These are phyloP conservation scores for Misgurnus anguillicaudatus DNA, from an alignment of 2,113 vertebrate genomes.

Conservation along the genomic window DNA sequence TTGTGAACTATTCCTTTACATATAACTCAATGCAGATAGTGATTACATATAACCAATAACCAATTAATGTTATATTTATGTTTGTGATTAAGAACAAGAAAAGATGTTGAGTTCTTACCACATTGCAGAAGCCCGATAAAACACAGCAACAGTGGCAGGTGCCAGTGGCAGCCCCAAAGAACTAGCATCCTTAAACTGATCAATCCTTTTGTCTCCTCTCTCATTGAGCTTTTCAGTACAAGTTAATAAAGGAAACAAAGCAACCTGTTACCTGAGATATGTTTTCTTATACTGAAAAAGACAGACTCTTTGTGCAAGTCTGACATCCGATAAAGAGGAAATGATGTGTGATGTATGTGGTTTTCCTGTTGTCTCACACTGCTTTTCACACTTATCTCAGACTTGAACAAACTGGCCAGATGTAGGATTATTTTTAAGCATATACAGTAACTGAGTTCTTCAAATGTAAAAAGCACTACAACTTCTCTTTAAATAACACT, in stretches of 20 bases:
- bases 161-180: background rate
- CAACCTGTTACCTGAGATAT: background rate
- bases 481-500: no score
- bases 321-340: constrained; percentile 29
- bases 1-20: background rate
- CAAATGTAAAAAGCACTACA: no score
- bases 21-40: background rate
- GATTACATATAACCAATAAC: no score
- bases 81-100: background rate
- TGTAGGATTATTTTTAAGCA: background rate
- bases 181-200: constrained; percentile 16
- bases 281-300: background rate
- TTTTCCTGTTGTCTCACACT: constrained; percentile 37
- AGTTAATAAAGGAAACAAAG: background rate
- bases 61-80: background rate
- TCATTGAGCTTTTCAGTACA: background rate
- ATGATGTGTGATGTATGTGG: background rate
- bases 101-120: constrained; percentile 15
- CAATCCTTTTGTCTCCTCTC: background rate
- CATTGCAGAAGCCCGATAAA: constrained; percentile 40
- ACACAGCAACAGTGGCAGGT: constrained; percentile 15
- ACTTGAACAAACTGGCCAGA: no score
- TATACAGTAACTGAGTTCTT: no score
- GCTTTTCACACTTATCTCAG: background rate
- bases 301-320: background rate